These are phyloP conservation scores for Mythimna pallens DNA, from an alignment of 2,888 invertebrate species.

Conservation along the genomic window DNA sequence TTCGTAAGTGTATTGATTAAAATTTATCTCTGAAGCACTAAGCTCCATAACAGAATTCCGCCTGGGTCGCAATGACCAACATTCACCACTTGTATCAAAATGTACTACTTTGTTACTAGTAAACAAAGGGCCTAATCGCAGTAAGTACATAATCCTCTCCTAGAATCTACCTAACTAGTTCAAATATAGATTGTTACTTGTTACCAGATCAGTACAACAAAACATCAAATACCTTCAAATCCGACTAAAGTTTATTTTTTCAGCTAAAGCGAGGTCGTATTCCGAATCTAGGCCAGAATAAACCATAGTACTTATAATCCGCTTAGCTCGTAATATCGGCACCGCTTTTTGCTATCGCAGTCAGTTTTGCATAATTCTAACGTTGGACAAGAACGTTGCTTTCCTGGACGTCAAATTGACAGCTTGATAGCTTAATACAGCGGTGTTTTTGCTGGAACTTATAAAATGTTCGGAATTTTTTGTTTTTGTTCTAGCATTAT, in stretches of 20 bases:
- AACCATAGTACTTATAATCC: conserved; percentile 62
- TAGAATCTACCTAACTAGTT: neutral
- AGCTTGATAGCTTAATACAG: conserved; percentile 61
- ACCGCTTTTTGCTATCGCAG: conserved; percentile 58
- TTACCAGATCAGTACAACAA: conserved; percentile 16
- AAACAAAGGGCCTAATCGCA: neutral
- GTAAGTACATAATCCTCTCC: neutral
- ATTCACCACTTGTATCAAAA: too few relatives aligned
- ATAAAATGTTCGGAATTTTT: conserved; percentile 7
- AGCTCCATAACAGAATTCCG: too few relatives aligned
- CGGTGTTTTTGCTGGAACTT: conserved; percentile 37
- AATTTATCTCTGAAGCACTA: too few relatives aligned
- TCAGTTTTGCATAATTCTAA: conserved; percentile 63
- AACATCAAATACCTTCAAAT: conserved; percentile 26
- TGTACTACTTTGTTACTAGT: too few relatives aligned
- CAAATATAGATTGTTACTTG: neutral
- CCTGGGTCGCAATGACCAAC: too few relatives aligned
- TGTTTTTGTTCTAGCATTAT: conserved; percentile 10
- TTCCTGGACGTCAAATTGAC: conserved; percentile 66
- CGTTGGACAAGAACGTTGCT: conserved; percentile 56
- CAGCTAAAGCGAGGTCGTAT: conserved; percentile 53
- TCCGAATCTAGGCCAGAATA: conserved; percentile 60
- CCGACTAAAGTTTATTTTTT: conserved; percentile 53
- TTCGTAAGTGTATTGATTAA: too few relatives aligned
- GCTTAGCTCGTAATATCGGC: conserved; percentile 60